phyloP scores from a whole-genome alignment of 2,888 invertebrate species.

The Synanthedon myopaeformis region DNA sequence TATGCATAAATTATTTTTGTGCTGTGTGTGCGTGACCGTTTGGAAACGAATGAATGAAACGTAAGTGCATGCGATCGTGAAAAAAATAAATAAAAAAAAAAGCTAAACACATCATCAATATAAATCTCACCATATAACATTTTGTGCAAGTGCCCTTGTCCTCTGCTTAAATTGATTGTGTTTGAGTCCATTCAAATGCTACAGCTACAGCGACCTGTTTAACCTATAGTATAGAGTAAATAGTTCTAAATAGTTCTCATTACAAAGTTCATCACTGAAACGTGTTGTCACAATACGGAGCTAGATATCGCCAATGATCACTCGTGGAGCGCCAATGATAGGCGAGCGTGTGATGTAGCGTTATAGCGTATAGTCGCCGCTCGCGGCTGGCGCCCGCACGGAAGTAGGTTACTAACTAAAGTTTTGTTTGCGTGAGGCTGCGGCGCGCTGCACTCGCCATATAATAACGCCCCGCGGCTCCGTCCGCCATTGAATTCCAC shows the following conservation, averaged over 20 bases:
- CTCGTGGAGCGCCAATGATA: conserved; percentile 8
- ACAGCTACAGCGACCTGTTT: conserved; percentile 16
- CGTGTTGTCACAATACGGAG: conserved; percentile 18
- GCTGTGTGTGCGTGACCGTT: conserved; percentile 51
- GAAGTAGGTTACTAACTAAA: conserved; percentile 71
- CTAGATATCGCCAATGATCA: neutral
- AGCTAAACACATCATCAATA: conserved; percentile 42
- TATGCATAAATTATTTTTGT: conserved; percentile 13
- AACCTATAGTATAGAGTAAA: neutral
- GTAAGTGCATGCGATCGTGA: conserved; percentile 53
- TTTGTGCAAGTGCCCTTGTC: conserved; percentile 52
- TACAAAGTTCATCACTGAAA: conserved; percentile 53
- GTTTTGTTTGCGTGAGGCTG: conserved; percentile 71
- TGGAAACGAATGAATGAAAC: conserved; percentile 32
- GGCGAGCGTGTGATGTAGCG: conserved; percentile 28
- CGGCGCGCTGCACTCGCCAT: conserved; percentile 53
- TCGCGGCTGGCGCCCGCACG: conserved; percentile 66
- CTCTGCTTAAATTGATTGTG: conserved; percentile 35
- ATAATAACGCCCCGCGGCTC: conserved; percentile 36
- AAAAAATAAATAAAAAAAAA: conserved; percentile 33
- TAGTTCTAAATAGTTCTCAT: conserved; percentile 33
- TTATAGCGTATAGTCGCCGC: conserved; percentile 37
- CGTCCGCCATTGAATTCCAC: conserved; percentile 15
- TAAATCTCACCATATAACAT: conserved; percentile 65
- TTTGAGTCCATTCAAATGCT: conserved; percentile 53